A percentile compares a stretch with the other conserved stretches of the same genome.
Conservation (phyloP, 2,113 vertebrate species). For the Rhinogobius similis region DNA sequence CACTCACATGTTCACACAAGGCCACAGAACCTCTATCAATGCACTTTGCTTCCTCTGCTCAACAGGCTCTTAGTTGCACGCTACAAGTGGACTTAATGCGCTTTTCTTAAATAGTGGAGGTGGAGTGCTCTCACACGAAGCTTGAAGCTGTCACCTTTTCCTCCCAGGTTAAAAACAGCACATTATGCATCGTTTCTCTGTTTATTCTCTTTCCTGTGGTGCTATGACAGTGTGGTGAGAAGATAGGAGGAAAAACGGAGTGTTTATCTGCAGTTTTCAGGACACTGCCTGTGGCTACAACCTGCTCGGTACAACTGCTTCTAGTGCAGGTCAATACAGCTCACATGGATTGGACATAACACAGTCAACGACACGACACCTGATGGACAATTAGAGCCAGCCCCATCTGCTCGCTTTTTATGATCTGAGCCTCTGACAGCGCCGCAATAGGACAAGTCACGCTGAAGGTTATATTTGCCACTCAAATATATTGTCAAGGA, state of each 20-base stretch:
- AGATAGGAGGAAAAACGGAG: not conserved
- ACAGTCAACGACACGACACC: constrained; percentile 35
- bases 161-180: constrained; percentile 60
- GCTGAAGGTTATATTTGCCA: constrained; percentile 54
- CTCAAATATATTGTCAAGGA: constrained; percentile 3
- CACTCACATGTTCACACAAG: constrained; percentile 29
- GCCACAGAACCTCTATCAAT: constrained; percentile 31
- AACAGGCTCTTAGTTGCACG: constrained; percentile 36
- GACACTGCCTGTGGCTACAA: constrained; percentile 49
- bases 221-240: constrained; percentile 9
- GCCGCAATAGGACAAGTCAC: constrained; percentile 34
- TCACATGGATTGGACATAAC: constrained; percentile 25
- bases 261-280: constrained; percentile 17
- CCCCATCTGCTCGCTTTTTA: constrained; percentile 60
- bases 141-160: constrained; percentile 43
- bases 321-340: constrained; percentile 51
- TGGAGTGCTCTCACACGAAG: constrained; percentile 47
- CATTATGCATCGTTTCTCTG: constrained; percentile 51
- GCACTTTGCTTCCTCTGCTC: constrained; percentile 43
- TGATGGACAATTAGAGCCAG: constrained; percentile 61
- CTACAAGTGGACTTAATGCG: constrained; percentile 50
- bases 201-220: constrained; percentile 32
- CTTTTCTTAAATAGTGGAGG: constrained; percentile 54
- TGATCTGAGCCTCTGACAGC: constrained; percentile 46
- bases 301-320: constrained; percentile 32